These are phyloP conservation scores for Sebastes steindachneri DNA, from an alignment of 2,797 vertebrate genomes.

Conservation along the genomic window DNA sequence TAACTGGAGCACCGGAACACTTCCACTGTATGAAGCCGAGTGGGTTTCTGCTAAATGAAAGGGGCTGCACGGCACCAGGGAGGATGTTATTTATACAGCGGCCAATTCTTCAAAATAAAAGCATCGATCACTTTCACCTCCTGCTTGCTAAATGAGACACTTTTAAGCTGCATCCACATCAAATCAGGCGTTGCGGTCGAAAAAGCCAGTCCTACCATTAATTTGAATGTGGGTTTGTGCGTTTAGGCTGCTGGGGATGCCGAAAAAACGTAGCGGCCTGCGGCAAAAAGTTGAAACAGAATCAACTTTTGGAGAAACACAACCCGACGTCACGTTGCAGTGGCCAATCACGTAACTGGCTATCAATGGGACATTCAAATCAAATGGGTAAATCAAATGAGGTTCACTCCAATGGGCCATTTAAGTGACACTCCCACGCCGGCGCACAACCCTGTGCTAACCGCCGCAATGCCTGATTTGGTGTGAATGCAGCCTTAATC, in stretches of 20 bases:
- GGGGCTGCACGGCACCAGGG: neutral
- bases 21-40: neutral
- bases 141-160: neutral
- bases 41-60: slow-evolving; percentile 18
- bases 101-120: neutral
- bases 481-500: too few relatives aligned
- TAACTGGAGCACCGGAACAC: slow-evolving; percentile 4
- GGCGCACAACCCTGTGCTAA: too few relatives aligned
- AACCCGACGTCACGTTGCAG: too few relatives aligned
- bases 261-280: too few relatives aligned
- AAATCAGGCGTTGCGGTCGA: neutral
- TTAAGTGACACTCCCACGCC: too few relatives aligned
- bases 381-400: too few relatives aligned
- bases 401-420: too few relatives aligned
- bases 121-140: neutral
- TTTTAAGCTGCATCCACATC: neutral
- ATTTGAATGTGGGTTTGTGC: too few relatives aligned
- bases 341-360: too few relatives aligned
- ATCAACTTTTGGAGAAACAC: too few relatives aligned
- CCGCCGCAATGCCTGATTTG: too few relatives aligned
- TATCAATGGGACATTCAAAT: too few relatives aligned
- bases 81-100: neutral
- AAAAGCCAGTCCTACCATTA: neutral
- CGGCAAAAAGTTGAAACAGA: neutral
- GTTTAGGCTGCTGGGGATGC: neutral